These are phyloP conservation scores for Resseliella maxima DNA, from an alignment of 2,888 invertebrate species.

Conservation along the genomic window DNA sequence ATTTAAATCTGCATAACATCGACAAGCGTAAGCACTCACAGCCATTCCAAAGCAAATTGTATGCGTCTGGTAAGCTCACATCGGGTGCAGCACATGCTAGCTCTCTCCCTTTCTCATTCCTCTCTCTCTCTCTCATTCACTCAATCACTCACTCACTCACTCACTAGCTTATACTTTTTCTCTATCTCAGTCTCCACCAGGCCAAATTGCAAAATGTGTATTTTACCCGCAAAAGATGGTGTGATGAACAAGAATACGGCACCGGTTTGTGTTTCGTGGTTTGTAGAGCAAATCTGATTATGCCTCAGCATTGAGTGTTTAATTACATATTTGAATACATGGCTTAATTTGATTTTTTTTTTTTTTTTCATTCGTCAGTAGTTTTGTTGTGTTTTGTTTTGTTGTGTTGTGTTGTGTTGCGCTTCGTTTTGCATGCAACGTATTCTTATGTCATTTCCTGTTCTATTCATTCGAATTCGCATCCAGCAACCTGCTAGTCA, in stretches of 20 bases:
- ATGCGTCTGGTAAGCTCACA: neutral
- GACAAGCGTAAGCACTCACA: constrained; percentile 27
- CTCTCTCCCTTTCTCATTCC: neutral
- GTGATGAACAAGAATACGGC: constrained; percentile 49
- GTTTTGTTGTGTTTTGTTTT: neutral
- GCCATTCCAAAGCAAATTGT: neutral
- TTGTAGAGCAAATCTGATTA: constrained; percentile 57
- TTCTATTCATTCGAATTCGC: neutral
- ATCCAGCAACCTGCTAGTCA: neutral
- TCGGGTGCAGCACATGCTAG: constrained; percentile 1
- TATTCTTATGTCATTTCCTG: constrained; percentile 10
- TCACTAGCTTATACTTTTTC: neutral
- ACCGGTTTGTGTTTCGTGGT: constrained; percentile 57
- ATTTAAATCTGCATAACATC: constrained; percentile 53
- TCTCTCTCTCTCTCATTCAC: neutral
- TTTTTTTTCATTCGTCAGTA: neutral
- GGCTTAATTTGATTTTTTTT: constrained; percentile 50
- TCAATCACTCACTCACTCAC: neutral
- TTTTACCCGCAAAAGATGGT: constrained; percentile 39
- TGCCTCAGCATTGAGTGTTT: constrained; percentile 54
- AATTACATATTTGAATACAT: constrained; percentile 55
- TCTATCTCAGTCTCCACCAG: neutral
- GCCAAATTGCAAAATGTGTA: constrained; percentile 24
- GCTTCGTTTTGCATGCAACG: constrained; percentile 21
- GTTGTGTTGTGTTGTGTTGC: neutral